Evolutionary conservation across 2,888 invertebrate species (phyloP), one percentile per base, ranked within the genome.

Genomic region (Patella caerulea): DNA sequence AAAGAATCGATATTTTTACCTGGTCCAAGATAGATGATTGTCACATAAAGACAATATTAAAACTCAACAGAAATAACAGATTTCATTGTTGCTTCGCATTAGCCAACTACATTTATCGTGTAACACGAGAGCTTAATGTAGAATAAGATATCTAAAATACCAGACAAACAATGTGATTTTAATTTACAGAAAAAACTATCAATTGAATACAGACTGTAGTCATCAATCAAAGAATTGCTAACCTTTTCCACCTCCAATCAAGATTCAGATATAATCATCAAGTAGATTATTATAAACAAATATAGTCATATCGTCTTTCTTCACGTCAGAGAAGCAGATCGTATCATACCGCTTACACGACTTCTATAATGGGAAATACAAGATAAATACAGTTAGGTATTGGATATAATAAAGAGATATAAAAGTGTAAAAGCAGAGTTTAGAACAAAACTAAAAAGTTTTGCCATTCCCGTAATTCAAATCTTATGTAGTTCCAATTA

Each of bases 11-110:
- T 65, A 65, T 24, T 65, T 65, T 65, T 65, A 65, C 65, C 65
- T 65, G 65, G 19, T 65, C 19, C 24, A 24, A 65, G 65, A 65
- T 65, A 24, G 24, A 65, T 65, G 19, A 24, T 65, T 19, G 65
- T 65, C 65, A 65, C 65, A 65, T 65, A 19, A 65, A 65, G 65
- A 65, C 65, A 65, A 12, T 45, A 45, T 45, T 45, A 45, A 45
- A 45, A 45, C 45, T 45, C 9, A 45, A 45, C 45, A 45, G 45
- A 45, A 45, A 45, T 45, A 45, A 45, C 45, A 45, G 45, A 65
- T 65, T 65, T 65, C 12, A 65, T 65, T 65, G 24, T 65, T 65
- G 65, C 65, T 65, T 65, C 24, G 65, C 65, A 65, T 65, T 65
- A 65, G 65, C 24, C 65, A 65, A 65, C 65, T 19, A 65, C 65